Conservation (phyloP, 2,113 vertebrate species). For the Sakesphorus luctuosus region DNA sequence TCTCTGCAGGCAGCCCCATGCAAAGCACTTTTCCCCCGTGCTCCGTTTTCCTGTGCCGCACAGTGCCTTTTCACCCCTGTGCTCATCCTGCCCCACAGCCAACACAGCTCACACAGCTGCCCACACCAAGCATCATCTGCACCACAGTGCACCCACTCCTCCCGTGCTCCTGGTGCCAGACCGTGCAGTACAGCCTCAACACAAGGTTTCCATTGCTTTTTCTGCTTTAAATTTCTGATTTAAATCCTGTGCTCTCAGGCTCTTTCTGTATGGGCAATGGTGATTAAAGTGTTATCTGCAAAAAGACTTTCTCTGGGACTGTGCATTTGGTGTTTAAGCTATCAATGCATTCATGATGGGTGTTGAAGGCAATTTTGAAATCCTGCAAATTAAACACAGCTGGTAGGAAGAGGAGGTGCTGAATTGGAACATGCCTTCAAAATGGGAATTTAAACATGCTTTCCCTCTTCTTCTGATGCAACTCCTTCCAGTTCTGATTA, state of each 20-base stretch:
- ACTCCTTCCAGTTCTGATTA: background rate
- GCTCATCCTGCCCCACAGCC: background rate
- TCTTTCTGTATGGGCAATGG: background rate
- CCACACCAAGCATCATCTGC: fast-evolving
- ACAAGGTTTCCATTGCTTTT: background rate
- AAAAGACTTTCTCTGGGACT: background rate
- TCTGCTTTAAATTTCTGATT: background rate
- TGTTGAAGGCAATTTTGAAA: background rate
- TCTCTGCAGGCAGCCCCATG: background rate
- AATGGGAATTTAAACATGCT: background rate
- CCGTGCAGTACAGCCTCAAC: fast-evolving
- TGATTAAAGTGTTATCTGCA: background rate
- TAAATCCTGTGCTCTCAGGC: background rate
- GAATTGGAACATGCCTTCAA: background rate
- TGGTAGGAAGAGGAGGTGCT: background rate
- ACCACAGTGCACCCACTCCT: background rate
- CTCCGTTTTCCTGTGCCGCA: background rate
- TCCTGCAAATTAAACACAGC: background rate
- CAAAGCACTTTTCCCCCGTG: background rate
- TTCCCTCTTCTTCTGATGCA: background rate
- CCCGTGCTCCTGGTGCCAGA: background rate
- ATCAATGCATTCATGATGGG: fast-evolving
- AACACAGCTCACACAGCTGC: background rate
- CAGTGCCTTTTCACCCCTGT: background rate
- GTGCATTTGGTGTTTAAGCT: background rate